Conservation (phyloP, 2,797 vertebrate genomes). For the Trachops cirrhosus region DNA sequence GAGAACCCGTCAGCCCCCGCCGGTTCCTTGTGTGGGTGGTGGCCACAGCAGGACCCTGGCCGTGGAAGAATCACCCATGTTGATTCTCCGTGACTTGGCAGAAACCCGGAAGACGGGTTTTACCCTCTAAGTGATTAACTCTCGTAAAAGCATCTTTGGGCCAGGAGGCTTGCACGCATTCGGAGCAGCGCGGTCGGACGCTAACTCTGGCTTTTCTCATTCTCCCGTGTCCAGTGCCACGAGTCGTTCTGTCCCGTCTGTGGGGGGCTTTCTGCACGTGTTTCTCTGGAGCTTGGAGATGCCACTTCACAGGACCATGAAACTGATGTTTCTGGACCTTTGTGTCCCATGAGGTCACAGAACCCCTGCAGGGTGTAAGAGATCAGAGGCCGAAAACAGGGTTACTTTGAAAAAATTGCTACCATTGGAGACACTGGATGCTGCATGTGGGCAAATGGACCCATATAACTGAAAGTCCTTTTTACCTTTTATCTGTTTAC, state of each 20-base stretch:
- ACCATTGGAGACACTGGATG: neutral
- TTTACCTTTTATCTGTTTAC: neutral
- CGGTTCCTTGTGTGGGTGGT: neutral
- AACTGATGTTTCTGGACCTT: neutral
- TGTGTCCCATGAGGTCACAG: neutral
- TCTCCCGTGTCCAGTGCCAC: neutral
- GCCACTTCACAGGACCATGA: neutral
- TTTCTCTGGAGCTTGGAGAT: neutral
- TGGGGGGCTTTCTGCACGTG: neutral
- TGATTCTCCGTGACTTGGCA: neutral
- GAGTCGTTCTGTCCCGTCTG: neutral
- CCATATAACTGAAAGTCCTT: neutral
- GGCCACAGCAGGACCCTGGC: neutral
- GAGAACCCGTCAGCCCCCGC: no score
- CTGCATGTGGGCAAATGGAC: neutral
- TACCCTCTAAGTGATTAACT: neutral
- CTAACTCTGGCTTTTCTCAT: neutral
- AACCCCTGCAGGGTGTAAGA: neutral
- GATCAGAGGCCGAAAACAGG: neutral
- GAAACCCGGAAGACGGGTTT: neutral
- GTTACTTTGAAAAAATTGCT: neutral
- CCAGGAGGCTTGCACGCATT: neutral
- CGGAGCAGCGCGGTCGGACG: neutral
- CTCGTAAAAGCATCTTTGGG: neutral
- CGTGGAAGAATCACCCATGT: neutral